These are phyloP conservation scores for Temnothorax nylanderi DNA, from an alignment of 1,140 invertebrate genomes.

Conservation along the genomic window DNA sequence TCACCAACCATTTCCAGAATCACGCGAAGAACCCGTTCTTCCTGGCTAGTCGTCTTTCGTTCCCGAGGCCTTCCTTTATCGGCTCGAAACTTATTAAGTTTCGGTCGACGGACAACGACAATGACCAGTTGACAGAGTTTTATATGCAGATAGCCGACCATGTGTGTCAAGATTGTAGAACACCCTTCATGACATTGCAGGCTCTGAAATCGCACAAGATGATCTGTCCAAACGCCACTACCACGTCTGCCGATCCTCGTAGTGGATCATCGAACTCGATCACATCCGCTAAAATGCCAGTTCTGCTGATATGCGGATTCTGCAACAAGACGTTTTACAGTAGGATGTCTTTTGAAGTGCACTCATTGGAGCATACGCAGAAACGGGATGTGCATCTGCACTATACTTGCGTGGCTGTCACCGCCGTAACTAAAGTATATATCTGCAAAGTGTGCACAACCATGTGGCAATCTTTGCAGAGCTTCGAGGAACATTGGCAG, in stretches of 20 bases:
- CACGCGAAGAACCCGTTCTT: slow-evolving; percentile 78
- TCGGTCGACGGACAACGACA: neutral
- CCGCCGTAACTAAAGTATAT: slow-evolving; percentile 31
- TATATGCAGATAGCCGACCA: slow-evolving; percentile 79
- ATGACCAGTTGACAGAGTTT: slow-evolving; percentile 27
- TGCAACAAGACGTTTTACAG: slow-evolving; percentile 69
- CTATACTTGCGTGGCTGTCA: slow-evolving; percentile 60
- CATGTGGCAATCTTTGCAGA: slow-evolving; percentile 38
- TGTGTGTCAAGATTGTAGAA: slow-evolving; percentile 77
- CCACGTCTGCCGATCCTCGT: neutral
- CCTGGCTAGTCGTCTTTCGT: slow-evolving; percentile 76
- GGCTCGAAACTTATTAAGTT: neutral
- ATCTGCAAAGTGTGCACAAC: slow-evolving; percentile 74
- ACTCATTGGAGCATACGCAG: slow-evolving; percentile 63
- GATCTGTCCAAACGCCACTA: slow-evolving; percentile 17
- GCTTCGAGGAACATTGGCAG: slow-evolving; percentile 75
- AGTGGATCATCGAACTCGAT: neutral
- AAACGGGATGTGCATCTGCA: slow-evolving; percentile 48
- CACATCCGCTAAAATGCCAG: neutral
- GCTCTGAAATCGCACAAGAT: slow-evolving; percentile 70
- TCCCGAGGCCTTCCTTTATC: slow-evolving; percentile 75
- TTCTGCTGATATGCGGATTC: slow-evolving; percentile 61
- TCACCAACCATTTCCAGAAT: slow-evolving; percentile 80
- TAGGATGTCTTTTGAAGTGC: slow-evolving; percentile 67
- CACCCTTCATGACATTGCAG: slow-evolving; percentile 67